These are phyloP conservation scores for Orycteropus afer DNA, from an alignment of 2,113 vertebrate species.

Conservation along the genomic window DNA sequence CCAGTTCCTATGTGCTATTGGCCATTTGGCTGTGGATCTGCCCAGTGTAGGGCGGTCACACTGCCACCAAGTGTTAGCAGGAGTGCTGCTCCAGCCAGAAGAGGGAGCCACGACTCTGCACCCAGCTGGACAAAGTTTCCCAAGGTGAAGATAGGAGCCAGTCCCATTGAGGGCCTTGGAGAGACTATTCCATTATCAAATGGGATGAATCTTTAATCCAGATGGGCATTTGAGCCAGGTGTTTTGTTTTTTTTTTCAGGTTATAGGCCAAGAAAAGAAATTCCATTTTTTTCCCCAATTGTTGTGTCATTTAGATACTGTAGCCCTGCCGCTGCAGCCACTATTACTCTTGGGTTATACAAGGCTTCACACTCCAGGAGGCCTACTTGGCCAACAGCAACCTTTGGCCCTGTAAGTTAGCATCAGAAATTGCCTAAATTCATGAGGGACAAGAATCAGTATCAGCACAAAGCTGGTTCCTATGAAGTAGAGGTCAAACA, in stretches of 20 bases:
- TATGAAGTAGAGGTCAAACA: not conserved
- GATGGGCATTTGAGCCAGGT: not conserved
- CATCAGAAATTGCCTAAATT: not conserved
- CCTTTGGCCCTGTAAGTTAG: not conserved
- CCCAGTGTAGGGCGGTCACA: not conserved
- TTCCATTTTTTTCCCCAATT: not conserved
- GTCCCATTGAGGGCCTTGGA: not conserved
- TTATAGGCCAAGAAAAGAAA: not conserved
- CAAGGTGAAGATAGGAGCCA: not conserved
- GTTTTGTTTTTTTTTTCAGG: not conserved
- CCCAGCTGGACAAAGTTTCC: not conserved
- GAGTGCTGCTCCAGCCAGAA: not conserved
- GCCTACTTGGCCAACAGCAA: accelerated
- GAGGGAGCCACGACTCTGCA: not conserved
- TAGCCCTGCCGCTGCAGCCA: not conserved
- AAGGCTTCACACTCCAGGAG: not conserved
- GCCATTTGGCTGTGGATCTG: not conserved
- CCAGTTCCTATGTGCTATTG: not conserved
- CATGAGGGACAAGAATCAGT: not conserved
- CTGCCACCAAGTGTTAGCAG: not conserved
- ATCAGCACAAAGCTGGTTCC: not conserved
- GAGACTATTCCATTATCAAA: not conserved
- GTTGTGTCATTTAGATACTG: not conserved
- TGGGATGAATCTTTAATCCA: not conserved
- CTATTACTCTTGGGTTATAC: accelerated